These are phyloP conservation scores for Apis mellifera DNA, from an alignment of 1,140 invertebrate species.

Conservation along the genomic window DNA sequence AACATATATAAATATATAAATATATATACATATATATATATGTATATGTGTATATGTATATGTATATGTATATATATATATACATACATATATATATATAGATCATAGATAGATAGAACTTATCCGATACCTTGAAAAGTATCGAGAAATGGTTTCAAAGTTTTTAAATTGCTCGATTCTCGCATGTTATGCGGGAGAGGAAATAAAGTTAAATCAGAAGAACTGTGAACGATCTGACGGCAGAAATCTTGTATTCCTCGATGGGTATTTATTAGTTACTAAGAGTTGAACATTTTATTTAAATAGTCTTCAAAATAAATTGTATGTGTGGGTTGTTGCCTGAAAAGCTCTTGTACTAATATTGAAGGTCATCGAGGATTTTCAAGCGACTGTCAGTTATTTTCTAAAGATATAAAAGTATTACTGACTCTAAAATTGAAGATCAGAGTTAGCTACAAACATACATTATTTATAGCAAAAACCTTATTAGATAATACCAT, in stretches of 20 bases:
- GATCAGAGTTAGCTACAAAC: slow-evolving; percentile 73
- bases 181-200: slow-evolving; percentile 64
- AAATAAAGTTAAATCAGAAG: slow-evolving; percentile 68
- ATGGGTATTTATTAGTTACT: slow-evolving; percentile 59
- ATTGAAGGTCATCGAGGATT: slow-evolving; percentile 60
- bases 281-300: slow-evolving; percentile 52
- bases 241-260: slow-evolving; percentile 68
- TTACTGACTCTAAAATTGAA: slow-evolving; percentile 73
- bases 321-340: slow-evolving; percentile 44
- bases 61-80: slow-evolving; percentile 46
- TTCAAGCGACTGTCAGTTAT: slow-evolving; percentile 74
- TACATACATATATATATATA: slow-evolving; percentile 69
- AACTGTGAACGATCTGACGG: slow-evolving; percentile 68
- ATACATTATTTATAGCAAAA: slow-evolving; percentile 73
- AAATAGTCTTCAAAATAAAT: slow-evolving; percentile 52
- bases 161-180: slow-evolving; percentile 72
- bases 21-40: slow-evolving; percentile 33
- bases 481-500: slow-evolving; percentile 76
- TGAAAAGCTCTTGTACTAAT: slow-evolving; percentile 59
- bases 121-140: slow-evolving; percentile 72
- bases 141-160: slow-evolving; percentile 74
- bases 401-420: slow-evolving; percentile 77
- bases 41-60: background rate
- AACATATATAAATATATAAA: slow-evolving; percentile 74
- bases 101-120: slow-evolving; percentile 75